Base-by-base conservation (phyloP, 2,797 vertebrate species). In the Mormyrops boulengeri region DNA sequence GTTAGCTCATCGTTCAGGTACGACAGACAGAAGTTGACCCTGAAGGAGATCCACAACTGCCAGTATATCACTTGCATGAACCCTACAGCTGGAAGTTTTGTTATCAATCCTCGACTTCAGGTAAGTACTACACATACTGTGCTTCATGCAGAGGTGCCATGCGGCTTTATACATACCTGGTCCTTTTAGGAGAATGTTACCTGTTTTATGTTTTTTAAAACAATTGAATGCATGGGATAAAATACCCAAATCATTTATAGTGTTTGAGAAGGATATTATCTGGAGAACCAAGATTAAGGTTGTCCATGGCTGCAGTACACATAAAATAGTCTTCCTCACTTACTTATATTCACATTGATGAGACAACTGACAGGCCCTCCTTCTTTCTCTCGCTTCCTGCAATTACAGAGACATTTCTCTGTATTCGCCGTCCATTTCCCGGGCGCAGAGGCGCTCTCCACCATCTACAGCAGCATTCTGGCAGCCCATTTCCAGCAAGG, bases 41-140 rank as follows among this genome's bases (percentile, higher is more conserved):
- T 98, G 93, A 99, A 99, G 95, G 98, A 98, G 95, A 97, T 98
- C 90, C 96, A 97, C 94, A 97, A 97, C 95, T 98, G 98, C 94
- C 97, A 97, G 95, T 95, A 95, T 90, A 97, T 97, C 95, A 97
- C 97, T 94, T 97, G 97, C 93, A 96, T 98, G 98, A 98, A 98
- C 95, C 97, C 97, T 92, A 96, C 97, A 73, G 97, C 96, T 94
- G 97, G 98, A 95, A 98, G 97, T 95, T 99, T 99, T 94, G 98
- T 97, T 88, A 96, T 98, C 92, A 96, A 98, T 96, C 97, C 96
- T 92, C 95, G 96, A 95, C 96, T 99, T 90, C 97, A 97, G 96
- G 96, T 98, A 96, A 89, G 91, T 94, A 92, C 60, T 8, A 80
- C 93, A 90, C 2, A 66, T 93, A 91, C 91, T 91, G 91, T 90